Evolutionary conservation across 2,888 invertebrate genomes (phyloP).

Genomic region (Silvanus unidentatus): DNA sequence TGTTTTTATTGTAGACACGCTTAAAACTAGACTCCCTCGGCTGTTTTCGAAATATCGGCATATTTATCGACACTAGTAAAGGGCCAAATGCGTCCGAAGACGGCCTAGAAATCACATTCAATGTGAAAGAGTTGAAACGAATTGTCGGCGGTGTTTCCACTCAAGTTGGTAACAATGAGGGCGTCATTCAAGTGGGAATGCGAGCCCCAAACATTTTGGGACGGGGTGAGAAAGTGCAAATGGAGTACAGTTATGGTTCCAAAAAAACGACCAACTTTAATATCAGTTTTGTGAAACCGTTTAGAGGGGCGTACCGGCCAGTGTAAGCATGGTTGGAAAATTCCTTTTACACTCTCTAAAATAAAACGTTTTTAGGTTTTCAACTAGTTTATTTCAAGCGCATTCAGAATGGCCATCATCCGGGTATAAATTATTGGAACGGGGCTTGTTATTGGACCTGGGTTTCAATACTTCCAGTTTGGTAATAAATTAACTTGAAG

Average conservation of each 20-base stretch:
- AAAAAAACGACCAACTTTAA: conserved; percentile 77
- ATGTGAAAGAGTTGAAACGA: conserved; percentile 76
- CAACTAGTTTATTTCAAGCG: conserved; percentile 68
- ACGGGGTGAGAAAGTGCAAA: conserved; percentile 75
- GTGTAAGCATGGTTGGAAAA: conserved; percentile 53
- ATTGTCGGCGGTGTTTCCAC: conserved; percentile 81
- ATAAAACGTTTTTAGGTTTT: conserved; percentile 51
- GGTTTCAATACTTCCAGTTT: conserved; percentile 60
- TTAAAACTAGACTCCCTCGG: conserved; percentile 75
- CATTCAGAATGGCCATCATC: conserved; percentile 74
- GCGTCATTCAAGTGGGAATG: conserved; percentile 69
- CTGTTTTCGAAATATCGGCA: conserved; percentile 80
- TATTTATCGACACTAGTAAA: conserved; percentile 81
- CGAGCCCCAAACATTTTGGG: conserved; percentile 81
- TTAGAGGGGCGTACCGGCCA: conserved; percentile 60
- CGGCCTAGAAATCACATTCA: conserved; percentile 83
- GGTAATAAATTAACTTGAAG: background rate
- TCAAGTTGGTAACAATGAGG: conserved; percentile 87
- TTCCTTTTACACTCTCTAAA: background rate
- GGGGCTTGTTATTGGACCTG: conserved; percentile 72
- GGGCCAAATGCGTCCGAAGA: conserved; percentile 71
- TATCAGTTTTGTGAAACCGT: conserved; percentile 76
- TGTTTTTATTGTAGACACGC: conserved; percentile 55
- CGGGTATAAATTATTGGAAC: conserved; percentile 72
- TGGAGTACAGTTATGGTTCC: conserved; percentile 81